Evolutionary conservation across 2,888 invertebrate species (phyloP), one percentile per base, ranked within the genome.

Genomic region (Dolichomitus sp.): DNA sequence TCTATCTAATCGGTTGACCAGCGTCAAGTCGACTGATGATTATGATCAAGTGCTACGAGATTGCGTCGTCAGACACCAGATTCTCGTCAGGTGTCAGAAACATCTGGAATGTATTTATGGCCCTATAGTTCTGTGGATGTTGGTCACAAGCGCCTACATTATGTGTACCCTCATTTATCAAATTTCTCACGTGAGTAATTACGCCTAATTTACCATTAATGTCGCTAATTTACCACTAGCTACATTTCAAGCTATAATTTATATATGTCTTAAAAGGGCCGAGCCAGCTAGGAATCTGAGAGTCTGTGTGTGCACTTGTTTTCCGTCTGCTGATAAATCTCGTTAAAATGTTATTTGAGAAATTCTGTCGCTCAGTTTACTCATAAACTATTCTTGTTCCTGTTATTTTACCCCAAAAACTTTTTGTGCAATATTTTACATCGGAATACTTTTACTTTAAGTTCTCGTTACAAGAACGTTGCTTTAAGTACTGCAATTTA

Each of bases 121-220:
- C 1, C 82, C 88, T 0, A 70, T 89, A 7, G 75, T 89, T 0
- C 12, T 90, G 1, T 87, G 87, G 81, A 84, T 87, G 66, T 77
- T 87, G 2, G n/a, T 86, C 4, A 84, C 87, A 0, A 88, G 87
- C 57, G 88, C 88, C 5, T 27, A 88, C 7, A 75, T 87, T 0
- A 83, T 90, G 52, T 91, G 90, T 61, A 75, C 84, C 1, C 42
- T 88, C n/a, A 85, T 91, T 57, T 90, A 87, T 61, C 88, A 90
- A 70, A 74, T 82, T 4, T 80, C 84, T 14, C 83, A 84, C 80
- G 88, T 88, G 48, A 48, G 48, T 48, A 48, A 48, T 48, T n/a
- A 48, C 48, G 14, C n/a, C 48, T n/a, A 17, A 48, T 48, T 48
- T n/a, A 5, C 48, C n/a, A 48, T 48, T 17, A n/a, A 6, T n/a